Conservation (phyloP, 2,113 vertebrate species). For the Romanogobio albipinnatus region DNA sequence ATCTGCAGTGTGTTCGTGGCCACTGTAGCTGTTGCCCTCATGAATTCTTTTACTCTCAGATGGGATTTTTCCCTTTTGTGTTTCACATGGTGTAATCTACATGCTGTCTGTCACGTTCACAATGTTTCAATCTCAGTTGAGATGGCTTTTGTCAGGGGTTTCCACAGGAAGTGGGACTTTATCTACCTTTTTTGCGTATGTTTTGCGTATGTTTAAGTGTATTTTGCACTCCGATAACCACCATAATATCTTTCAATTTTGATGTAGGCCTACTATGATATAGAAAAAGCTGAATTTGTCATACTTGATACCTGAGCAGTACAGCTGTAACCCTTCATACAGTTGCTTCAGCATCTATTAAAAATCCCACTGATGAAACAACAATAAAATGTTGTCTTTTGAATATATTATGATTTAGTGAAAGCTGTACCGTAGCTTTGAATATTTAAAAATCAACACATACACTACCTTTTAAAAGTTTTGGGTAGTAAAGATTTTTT, state of each 20-base stretch:
- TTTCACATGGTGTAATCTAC: background rate
- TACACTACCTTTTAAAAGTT: background rate
- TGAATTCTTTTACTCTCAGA: background rate
- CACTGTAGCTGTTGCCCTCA: background rate
- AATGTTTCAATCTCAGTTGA: conserved; percentile 19
- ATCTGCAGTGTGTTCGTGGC: no score
- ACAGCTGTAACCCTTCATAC: no score
- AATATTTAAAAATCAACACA: no score
- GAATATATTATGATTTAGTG: no score
- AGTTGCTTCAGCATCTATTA: no score
- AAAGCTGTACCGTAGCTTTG: no score
- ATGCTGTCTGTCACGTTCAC: conserved; percentile 37
- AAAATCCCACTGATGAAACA: no score
- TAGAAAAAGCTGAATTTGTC: background rate
- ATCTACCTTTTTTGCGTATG: background rate
- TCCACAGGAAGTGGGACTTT: conserved; percentile 41
- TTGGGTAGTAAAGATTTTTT: background rate
- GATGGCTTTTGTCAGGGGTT: background rate
- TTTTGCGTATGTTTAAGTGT: no score
- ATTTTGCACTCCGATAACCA: background rate
- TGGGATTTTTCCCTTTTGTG: background rate
- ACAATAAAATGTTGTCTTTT: no score
- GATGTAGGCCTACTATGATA: background rate
- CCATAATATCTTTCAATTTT: conserved; percentile 5
- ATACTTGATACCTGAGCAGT: background rate